Base-by-base conservation (phyloP, 2,888 invertebrate species). In the Mythimna ferrago region DNA sequence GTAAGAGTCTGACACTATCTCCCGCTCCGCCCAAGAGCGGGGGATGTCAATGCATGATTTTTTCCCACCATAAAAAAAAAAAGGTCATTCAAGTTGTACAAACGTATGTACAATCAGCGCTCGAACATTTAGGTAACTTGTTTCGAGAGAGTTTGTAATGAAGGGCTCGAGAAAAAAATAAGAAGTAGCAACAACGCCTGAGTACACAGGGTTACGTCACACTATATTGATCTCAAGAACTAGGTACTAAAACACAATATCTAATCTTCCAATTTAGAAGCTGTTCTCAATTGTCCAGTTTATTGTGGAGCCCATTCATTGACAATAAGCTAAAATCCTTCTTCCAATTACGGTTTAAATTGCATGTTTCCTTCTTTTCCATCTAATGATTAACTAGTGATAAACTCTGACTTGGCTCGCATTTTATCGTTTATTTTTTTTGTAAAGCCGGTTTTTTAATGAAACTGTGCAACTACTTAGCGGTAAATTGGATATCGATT, bases 261-360 rank as follows among this genome's bases (percentile, higher is more conserved):
- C 80, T 79, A 66, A 78, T 81, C 71, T 68, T 81, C 58, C 81
- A 81, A 82, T 81, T 81, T 66, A 81, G 73, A 69, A 57, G 70
- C 67, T 60, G 57, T 38, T 14, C 79, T 68, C 82, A 81, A 81
- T 78, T 81, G 81, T 19, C 58, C 79, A 48, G 64, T 64, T 74
- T 70, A 71, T 71, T 82, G 82, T 81, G 32, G 35, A 68, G 60
- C 35, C 74, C 79, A 74, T 80, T 81, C 82, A 74, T 78, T 74
- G 74, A 68, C 80, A 80, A 81, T 81, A 71, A 81, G 82, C 78
- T 81, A 78, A 82, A 80, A 81, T 78, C 71, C 70, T 78, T 73
- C 70, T 67, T 68, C 56, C 79, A 82, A 78, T 81, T 82, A 78
- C 79, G 61, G 11, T 71, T 64, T 56, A 74, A 78, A 81, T 81